Conservation (phyloP, 2,113 vertebrate species). For the Hymenochirus boettgeri region DNA sequence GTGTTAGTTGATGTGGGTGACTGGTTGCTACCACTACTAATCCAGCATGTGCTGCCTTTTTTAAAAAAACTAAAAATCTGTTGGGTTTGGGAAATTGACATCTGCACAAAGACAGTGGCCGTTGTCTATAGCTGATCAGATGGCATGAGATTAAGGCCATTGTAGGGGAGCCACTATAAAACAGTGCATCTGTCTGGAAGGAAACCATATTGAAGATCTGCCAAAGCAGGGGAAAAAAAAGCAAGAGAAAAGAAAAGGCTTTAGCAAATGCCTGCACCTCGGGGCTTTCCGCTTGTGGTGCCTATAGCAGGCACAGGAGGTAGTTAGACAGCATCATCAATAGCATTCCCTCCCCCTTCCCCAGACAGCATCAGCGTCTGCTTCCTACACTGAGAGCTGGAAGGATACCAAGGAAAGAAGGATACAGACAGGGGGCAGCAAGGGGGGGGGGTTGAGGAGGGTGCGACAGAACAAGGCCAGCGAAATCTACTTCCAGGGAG, state of each 20-base stretch:
- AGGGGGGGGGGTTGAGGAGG: no score
- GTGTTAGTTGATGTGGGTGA: no score
- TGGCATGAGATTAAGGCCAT: conserved; percentile 25
- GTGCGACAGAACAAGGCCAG: no score
- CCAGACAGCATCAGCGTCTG: conserved; percentile 38
- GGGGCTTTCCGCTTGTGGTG: conserved; percentile 39
- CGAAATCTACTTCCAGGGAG: no score
- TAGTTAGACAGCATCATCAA: conserved; percentile 41
- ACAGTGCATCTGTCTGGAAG: conserved; percentile 29
- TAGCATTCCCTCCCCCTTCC: conserved; percentile 27
- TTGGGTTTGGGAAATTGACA: not conserved
- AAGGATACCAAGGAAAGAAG: conserved; percentile 21
- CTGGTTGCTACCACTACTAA: not conserved
- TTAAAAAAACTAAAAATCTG: not conserved
- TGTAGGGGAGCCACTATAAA: conserved; percentile 28
- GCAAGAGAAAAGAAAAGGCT: conserved; percentile 15
- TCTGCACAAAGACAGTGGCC: not conserved
- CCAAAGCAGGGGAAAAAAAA: no score
- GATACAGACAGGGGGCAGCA: no score
- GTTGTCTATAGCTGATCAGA: conserved; percentile 12
- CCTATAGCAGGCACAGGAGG: conserved; percentile 40
- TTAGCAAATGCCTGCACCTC: conserved; percentile 40
- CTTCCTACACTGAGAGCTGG: conserved; percentile 29
- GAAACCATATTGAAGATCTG: conserved; percentile 34
- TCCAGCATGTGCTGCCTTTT: not conserved